Evolutionary conservation across 2,888 invertebrate genomes (phyloP).

Genomic region (Eupithecia tripunctaria): DNA sequence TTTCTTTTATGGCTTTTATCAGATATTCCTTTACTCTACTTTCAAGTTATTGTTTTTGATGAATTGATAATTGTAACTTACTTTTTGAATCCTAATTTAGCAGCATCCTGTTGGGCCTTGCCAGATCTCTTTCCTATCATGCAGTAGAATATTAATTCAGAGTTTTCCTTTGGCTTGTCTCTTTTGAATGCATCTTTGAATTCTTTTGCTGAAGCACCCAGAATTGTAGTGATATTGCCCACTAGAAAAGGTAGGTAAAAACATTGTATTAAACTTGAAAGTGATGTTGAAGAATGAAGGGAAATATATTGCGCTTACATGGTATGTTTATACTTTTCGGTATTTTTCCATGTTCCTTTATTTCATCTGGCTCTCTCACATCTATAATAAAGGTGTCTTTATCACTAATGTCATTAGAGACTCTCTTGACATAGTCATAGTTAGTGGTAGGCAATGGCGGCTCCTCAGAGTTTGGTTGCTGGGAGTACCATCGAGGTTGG

Average conservation of each 20-base stretch:
- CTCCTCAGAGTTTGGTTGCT: conserved; percentile 48
- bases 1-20: neutral
- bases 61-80: conserved; percentile 49
- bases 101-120: conserved; percentile 85
- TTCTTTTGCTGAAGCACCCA: conserved; percentile 75
- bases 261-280: too few species aligned
- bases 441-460: conserved; percentile 65
- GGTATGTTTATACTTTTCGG: conserved; percentile 91
- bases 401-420: conserved; percentile 51
- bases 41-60: neutral
- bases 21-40: neutral
- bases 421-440: conserved; percentile 74
- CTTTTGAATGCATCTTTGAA: conserved; percentile 84
- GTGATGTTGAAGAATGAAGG: too few species aligned
- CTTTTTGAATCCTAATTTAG: conserved; percentile 85
- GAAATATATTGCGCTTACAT: conserved; percentile 75
- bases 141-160: conserved; percentile 88
- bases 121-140: conserved; percentile 87
- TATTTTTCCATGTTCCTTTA: conserved; percentile 88
- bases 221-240: conserved; percentile 73
- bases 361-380: conserved; percentile 90
- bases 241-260: conserved; percentile 69
- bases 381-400: conserved; percentile 85
- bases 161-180: conserved; percentile 83
- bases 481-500: conserved; percentile 53